A percentile compares a stretch with the other conserved stretches of the same genome.
These are phyloP conservation scores for Phrynocephalus versicolor DNA, from an alignment of 2,113 vertebrate genomes.

Conservation along the genomic window DNA sequence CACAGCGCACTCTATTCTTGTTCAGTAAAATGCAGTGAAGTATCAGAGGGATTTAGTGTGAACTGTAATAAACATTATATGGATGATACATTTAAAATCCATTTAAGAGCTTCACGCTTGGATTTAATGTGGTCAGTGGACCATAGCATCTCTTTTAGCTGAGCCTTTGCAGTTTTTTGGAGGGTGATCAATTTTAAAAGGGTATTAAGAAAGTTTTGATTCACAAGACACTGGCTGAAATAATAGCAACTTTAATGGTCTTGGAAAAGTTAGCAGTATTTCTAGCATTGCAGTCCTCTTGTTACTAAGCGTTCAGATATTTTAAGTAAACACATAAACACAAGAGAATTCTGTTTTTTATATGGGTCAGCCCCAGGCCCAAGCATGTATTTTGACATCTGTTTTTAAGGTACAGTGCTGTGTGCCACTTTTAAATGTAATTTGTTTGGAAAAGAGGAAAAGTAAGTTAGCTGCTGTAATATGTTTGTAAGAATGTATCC, in stretches of 20 bases:
- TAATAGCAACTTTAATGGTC: conserved; percentile 3
- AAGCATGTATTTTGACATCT: not conserved
- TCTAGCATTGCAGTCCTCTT: conserved; percentile 1
- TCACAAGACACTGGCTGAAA: conserved; percentile 24
- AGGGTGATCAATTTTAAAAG: conserved; percentile 33
- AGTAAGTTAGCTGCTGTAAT: not conserved
- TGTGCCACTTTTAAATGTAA: not conserved
- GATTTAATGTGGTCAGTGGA: not conserved
- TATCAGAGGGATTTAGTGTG: conserved; percentile 31
- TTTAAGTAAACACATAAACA: not conserved
- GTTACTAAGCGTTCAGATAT: conserved; percentile 10
- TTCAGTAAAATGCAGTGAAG: not conserved
- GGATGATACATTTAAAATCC: conserved; percentile 42
- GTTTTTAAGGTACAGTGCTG: not conserved
- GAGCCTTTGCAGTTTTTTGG: conserved; percentile 16
- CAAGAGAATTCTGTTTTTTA: not conserved
- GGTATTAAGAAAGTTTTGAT: conserved; percentile 13
- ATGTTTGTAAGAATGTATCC: not conserved
- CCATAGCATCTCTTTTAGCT: conserved; percentile 24
- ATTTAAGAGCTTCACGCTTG: conserved; percentile 11
- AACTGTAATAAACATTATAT: conserved; percentile 30
- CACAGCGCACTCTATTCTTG: conserved; percentile 19
- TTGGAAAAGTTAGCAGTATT: not conserved
- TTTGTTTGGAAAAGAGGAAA: not conserved
- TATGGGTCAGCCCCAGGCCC: not conserved